These are phyloP conservation scores for Callopanchax toddi DNA, from an alignment of 2,113 vertebrate species.

Conservation along the genomic window DNA sequence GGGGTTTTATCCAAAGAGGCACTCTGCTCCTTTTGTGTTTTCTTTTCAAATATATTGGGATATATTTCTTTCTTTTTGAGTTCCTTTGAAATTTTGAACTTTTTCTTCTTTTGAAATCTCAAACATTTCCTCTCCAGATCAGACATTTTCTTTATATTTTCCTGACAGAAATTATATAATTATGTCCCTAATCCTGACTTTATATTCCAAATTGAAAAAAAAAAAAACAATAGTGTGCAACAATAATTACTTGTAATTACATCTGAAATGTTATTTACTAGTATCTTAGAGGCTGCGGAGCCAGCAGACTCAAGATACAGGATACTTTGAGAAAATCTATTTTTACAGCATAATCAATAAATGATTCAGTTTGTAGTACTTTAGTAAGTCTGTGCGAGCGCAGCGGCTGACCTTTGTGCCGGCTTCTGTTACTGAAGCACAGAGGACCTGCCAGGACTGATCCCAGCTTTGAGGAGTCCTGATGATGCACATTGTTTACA, in stretches of 20 bases:
- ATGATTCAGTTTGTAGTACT: slow-evolving; percentile 56
- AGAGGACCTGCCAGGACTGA: slow-evolving; percentile 49
- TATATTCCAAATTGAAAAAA: slow-evolving; percentile 35
- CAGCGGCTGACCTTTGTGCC: slow-evolving; percentile 68
- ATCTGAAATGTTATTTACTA: slow-evolving; percentile 64
- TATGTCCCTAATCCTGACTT: slow-evolving; percentile 53
- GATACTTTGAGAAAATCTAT: slow-evolving; percentile 72
- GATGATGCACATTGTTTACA: slow-evolving; percentile 43
- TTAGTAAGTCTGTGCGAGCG: slow-evolving; percentile 50
- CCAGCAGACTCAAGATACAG: slow-evolving; percentile 27
- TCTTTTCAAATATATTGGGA: slow-evolving; percentile 18
- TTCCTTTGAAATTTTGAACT: slow-evolving; percentile 8
- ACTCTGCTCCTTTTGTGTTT: slow-evolving; percentile 11
- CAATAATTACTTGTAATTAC: slow-evolving; percentile 55
- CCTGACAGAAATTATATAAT: slow-evolving; percentile 14
- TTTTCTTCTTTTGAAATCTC: no score
- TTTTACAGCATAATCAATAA: slow-evolving; percentile 69
- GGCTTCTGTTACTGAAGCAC: slow-evolving; percentile 53
- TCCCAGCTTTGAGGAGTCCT: slow-evolving; percentile 40
- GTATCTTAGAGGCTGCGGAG: slow-evolving; percentile 37
- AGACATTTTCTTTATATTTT: slow-evolving; percentile 3
- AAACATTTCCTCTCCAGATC: background rate
- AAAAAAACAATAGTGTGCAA: no score
- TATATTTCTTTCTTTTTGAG: slow-evolving; percentile 7
- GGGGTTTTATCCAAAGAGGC: slow-evolving; percentile 20